These are phyloP conservation scores for Drosophila rufa DNA, from an alignment of 1,140 invertebrate species.

Conservation along the genomic window DNA sequence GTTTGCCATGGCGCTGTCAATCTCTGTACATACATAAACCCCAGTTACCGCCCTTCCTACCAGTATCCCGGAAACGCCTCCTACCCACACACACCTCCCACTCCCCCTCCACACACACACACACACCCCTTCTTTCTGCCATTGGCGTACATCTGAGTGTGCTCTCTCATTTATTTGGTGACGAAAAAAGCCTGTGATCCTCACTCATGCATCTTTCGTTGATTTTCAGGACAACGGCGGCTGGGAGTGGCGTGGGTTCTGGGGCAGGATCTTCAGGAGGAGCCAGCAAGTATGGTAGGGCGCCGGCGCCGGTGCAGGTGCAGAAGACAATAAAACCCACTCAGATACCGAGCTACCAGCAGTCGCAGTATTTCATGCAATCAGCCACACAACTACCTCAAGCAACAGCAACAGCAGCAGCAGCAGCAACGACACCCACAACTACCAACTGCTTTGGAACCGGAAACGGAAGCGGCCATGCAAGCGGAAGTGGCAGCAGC, in stretches of 20 bases:
- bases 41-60: neutral
- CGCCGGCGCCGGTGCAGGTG: conserved; percentile 22
- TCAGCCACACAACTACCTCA: conserved; percentile 84
- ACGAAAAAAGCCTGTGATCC: no score
- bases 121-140: conserved; percentile 23
- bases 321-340: conserved; percentile 75
- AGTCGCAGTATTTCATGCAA: conserved; percentile 73
- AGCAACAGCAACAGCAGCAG: conserved; percentile 42
- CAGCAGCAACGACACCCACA: conserved; percentile 33
- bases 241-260: conserved; percentile 5
- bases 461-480: conserved; percentile 21
- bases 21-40: conserved; percentile 28
- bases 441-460: conserved; percentile 57
- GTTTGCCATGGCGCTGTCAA: conserved; percentile 23
- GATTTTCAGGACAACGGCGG: conserved; percentile 54
- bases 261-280: conserved; percentile 20
- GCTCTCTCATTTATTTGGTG: conserved; percentile 42
- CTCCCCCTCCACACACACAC: neutral
- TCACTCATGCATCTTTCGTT: conserved; percentile 1
- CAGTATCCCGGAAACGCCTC: neutral
- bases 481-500: conserved; percentile 27
- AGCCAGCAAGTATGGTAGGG: conserved; percentile 45
- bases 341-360: conserved; percentile 81
- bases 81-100: neutral
- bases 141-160: conserved; percentile 49